Base-by-base conservation (phyloP, 2,888 invertebrate genomes). In the Eupsilia transversa region DNA sequence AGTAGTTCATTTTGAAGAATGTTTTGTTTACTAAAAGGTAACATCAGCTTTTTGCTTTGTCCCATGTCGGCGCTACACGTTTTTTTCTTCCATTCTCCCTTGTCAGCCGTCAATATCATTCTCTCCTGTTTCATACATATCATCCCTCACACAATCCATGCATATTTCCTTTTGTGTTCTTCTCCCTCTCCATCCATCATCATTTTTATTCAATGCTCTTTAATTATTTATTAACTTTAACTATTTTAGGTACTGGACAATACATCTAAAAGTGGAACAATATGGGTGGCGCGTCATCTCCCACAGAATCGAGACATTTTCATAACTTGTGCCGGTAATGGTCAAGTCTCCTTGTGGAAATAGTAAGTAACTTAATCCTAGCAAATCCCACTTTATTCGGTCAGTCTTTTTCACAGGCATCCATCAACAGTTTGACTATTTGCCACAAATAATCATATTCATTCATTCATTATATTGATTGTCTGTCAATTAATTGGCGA, bases 281-380 rank as follows among this genome's bases (percentile, higher is more conserved):
- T 99, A 43, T 99, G 99, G 99, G 95, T 97, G 41, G 98, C 97
- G 0, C 97, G 97, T 56, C 99, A 99, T 96, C 93, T 99, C 66
- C 99, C 99, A 0, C 99, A 99, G 93, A 99, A 99, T 93, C 97
- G 99, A 69, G 99, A 99, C 91, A 94, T 99, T 33, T 99, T 99
- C 91, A 97, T 98, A 89, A 99, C 99, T 0, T 98, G 98, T 77
- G 99, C 99, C 4, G 99, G 99, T 0, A 97, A 97, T 84, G 99
- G 99, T 12, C 98, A 98, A n/a, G 93, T 99, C 30, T 97, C 98
- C 81, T 96, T 99, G n/a, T 99, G 99, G 99, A 98, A 99, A 96
- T 99, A 99, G 98, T 99, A 97, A 97, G 97, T 96, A 6, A 49
- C 23, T 12, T 27, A 23, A 41, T 35, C 6, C 4, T n/a, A 60